phyloP scores from a whole-genome alignment of 1,140 invertebrate genomes.

The Manduca sexta region DNA sequence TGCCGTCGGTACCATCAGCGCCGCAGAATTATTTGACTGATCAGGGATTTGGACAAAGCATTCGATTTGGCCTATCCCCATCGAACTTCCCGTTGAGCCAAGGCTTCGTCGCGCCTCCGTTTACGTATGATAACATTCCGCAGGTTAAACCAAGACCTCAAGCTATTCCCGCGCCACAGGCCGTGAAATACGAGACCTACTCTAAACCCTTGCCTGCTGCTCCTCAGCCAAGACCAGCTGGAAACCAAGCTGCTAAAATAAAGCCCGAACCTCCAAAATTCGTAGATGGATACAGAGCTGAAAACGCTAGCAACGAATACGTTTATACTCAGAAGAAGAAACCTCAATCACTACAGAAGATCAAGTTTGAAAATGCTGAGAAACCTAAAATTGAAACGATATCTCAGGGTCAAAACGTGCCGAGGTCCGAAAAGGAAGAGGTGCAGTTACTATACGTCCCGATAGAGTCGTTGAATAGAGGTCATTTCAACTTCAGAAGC shows the following conservation, averaged over 20 bases:
- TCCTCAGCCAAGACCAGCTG: conserved; percentile 35
- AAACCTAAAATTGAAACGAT: conserved; percentile 32
- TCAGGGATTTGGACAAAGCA: conserved; percentile 56
- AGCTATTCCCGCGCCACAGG: conserved; percentile 24
- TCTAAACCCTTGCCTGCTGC: conserved; percentile 29
- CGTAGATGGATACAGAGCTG: conserved; percentile 61
- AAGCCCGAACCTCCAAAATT: conserved; percentile 42
- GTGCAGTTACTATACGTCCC: conserved; percentile 87
- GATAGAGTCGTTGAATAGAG: conserved; percentile 80
- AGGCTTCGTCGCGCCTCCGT: conserved; percentile 52
- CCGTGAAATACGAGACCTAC: conserved; percentile 40
- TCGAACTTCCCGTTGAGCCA: conserved; percentile 58
- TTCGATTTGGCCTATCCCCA: conserved; percentile 49
- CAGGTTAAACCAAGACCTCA: conserved; percentile 37
- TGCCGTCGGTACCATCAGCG: conserved; percentile 48
- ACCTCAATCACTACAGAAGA: conserved; percentile 49
- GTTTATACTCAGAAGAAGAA: conserved; percentile 31
- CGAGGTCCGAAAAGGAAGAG: conserved; percentile 75
- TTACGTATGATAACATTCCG: conserved; percentile 38
- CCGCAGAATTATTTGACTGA: conserved; percentile 56
- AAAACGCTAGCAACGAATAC: conserved; percentile 39
- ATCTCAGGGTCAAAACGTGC: conserved; percentile 19
- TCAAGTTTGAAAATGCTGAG: conserved; percentile 47
- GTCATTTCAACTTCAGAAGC: conserved; percentile 67
- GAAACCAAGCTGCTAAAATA: conserved; percentile 26